A percentile compares a stretch with the other conserved stretches of the same genome.
Evolutionary conservation across 2,888 invertebrate species (phyloP).

Genomic region (Calliopum simillimum): DNA sequence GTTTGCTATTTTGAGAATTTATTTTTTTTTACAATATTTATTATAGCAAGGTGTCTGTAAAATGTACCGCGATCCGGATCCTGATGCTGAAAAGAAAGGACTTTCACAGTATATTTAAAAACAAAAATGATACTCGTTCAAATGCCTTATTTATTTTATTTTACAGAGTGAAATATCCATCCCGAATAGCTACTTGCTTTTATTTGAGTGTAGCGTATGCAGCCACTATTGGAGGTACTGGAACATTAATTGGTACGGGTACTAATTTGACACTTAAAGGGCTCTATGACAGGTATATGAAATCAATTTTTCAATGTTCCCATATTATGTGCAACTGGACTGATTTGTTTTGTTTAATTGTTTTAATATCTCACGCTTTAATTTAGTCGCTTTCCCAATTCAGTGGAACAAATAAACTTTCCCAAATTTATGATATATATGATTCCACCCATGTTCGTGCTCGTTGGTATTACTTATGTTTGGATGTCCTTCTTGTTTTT

Average conservation of each 20-base stretch:
- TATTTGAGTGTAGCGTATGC: slow-evolving; percentile 82
- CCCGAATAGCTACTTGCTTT: slow-evolving; percentile 77
- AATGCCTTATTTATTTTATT: too few relatives aligned
- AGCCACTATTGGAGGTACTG: slow-evolving; percentile 79
- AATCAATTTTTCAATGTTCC: neutral
- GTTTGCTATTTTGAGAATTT: too few relatives aligned
- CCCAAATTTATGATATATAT: slow-evolving; percentile 53
- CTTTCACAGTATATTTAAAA: neutral
- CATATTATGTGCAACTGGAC: neutral
- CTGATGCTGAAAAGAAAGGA: slow-evolving; percentile 4
- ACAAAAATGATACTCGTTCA: neutral
- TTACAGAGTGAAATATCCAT: slow-evolving; percentile 68
- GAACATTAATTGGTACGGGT: slow-evolving; percentile 80
- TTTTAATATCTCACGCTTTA: neutral
- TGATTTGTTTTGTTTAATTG: too few relatives aligned
- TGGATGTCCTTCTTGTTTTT: slow-evolving; percentile 54
- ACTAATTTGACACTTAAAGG: slow-evolving; percentile 86
- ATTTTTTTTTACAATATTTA: neutral
- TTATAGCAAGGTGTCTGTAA: slow-evolving; percentile 7
- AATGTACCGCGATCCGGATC: slow-evolving; percentile 4
- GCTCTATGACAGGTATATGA: slow-evolving; percentile 70
- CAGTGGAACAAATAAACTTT: slow-evolving; percentile 52
- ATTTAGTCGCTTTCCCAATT: slow-evolving; percentile 60
- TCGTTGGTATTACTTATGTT: slow-evolving; percentile 47
- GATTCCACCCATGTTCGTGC: slow-evolving; percentile 49